Base-by-base conservation (phyloP, 2,888 invertebrate genomes). In the Leptogaster cylindrica region DNA sequence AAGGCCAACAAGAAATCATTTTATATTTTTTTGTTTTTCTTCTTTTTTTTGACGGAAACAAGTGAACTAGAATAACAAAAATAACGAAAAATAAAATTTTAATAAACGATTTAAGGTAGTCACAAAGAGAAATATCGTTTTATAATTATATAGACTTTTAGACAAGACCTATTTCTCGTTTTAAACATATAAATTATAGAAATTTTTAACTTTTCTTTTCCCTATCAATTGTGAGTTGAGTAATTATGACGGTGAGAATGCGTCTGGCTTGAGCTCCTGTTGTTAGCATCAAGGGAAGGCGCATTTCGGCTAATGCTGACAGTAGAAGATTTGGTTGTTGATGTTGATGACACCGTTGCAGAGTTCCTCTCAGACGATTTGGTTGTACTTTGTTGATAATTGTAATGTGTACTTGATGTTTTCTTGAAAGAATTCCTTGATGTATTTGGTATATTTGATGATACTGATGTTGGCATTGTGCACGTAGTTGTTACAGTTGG, bases 281-380 rank as follows among this genome's bases (percentile, higher is more conserved):
- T 64, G 16, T 70, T 70, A 52, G 70, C 69, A 70, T 70, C 71
- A 28, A 66, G 66, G 8, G 71, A 71, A 14, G 70, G 48, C 3
- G 65, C 66, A n/a, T 63, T 27, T 48, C 51, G 65, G 7, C 70
- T 20, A 48, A 10, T 36, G 58, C 20, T 36, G 61, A 28, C 25
- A 14, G 58, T 16, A 33, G 36, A 33, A 70, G 71, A 64, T 70
- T 70, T 52, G 72, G 71, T 16, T 72, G 74, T 39, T 73, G 75
- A 66, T 76, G 76, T 52, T 75, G 71, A 69, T 77, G 77, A 61
- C 74, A 71, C 67, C 72, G 70, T 72, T 72, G 71, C 39, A 72
- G 73, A 64, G 5, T 14, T 41, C 6, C 18, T 44, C 2, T 8
- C 27, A 27, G 16, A 10, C 16, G 20, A 3, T 18, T 44, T 61